Evolutionary conservation across 1,140 invertebrate genomes (phyloP).

Genomic region (Charaxes varanes): DNA sequence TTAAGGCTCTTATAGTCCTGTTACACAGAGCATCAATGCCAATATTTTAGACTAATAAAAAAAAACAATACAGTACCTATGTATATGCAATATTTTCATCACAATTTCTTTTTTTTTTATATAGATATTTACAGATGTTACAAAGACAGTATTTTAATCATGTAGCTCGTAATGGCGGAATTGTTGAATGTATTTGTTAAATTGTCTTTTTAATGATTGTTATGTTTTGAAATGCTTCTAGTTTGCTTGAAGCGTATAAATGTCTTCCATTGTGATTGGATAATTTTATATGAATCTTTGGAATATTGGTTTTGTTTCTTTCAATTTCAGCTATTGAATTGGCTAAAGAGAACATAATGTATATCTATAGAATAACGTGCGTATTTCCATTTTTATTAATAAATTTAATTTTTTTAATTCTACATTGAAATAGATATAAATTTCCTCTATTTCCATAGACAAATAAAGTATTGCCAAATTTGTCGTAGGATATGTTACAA

Average conservation of each 20-base stretch:
- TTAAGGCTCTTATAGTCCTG: too few relatives aligned
- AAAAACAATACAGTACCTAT: too few relatives aligned
- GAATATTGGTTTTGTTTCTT: slow-evolving; percentile 48
- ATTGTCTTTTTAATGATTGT: slow-evolving; percentile 17
- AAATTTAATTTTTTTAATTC: too few relatives aligned
- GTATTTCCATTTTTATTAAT: too few relatives aligned
- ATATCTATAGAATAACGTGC: too few relatives aligned
- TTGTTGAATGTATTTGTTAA: slow-evolving; percentile 18
- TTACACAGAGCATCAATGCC: too few relatives aligned
- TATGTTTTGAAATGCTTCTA: slow-evolving; percentile 32
- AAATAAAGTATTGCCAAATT: too few relatives aligned
- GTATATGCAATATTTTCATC: slow-evolving; percentile 8
- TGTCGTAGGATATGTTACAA: too few relatives aligned
- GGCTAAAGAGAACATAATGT: too few relatives aligned
- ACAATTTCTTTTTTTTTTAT: slow-evolving; percentile 10
- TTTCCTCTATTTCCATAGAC: too few relatives aligned
- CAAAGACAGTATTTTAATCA: slow-evolving; percentile 12
- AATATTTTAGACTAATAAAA: too few relatives aligned
- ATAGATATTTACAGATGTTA: slow-evolving; percentile 8
- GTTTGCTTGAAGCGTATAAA: slow-evolving; percentile 34
- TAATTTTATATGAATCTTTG: slow-evolving; percentile 48
- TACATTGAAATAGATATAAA: too few relatives aligned
- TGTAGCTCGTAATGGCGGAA: slow-evolving; percentile 18
- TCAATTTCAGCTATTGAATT: slow-evolving; percentile 8
- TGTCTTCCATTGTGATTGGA: slow-evolving; percentile 52